These are phyloP conservation scores for Cephus cinctus DNA, from an alignment of 1,140 invertebrate genomes.

Conservation along the genomic window DNA sequence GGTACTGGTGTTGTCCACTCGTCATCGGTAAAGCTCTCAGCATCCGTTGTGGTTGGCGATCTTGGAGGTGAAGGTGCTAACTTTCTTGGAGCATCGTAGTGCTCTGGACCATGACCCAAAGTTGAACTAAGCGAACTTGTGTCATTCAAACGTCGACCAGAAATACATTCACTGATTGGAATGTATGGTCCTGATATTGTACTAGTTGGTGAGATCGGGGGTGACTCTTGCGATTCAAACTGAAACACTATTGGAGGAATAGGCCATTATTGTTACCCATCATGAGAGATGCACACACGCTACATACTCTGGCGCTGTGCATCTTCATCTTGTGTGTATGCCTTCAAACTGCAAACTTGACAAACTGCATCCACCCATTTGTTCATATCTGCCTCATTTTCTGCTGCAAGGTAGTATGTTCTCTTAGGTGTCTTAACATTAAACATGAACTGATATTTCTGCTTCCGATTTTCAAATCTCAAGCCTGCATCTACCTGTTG, in stretches of 20 bases:
- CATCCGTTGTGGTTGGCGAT: conserved; percentile 51
- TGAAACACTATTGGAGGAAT: conserved; percentile 42
- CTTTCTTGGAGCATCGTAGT: conserved; percentile 50
- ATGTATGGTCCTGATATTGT: conserved; percentile 73
- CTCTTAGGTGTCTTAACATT: conserved; percentile 85
- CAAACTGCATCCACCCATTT: conserved; percentile 94
- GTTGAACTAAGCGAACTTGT: conserved; percentile 46
- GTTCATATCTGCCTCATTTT: conserved; percentile 88
- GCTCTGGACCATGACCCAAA: conserved; percentile 42
- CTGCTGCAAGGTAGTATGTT: conserved; percentile 89
- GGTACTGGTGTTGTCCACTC: conserved; percentile 40
- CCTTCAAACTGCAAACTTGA: conserved; percentile 85
- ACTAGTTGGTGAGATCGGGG: conserved; percentile 60
- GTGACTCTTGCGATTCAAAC: conserved; percentile 58
- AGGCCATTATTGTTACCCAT: conserved; percentile 1
- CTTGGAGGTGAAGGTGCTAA: conserved; percentile 47
- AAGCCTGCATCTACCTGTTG: conserved; percentile 80
- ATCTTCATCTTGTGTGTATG: conserved; percentile 72
- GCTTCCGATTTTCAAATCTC: conserved; percentile 75
- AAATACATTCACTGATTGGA: conserved; percentile 86
- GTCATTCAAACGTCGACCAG: conserved; percentile 66
- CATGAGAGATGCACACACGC: not conserved
- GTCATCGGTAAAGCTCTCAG: conserved; percentile 49
- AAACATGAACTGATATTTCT: conserved; percentile 84
- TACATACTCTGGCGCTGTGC: conserved; percentile 49